These are phyloP conservation scores for Limosa lapponica DNA, from an alignment of 2,797 vertebrate species.

Conservation along the genomic window DNA sequence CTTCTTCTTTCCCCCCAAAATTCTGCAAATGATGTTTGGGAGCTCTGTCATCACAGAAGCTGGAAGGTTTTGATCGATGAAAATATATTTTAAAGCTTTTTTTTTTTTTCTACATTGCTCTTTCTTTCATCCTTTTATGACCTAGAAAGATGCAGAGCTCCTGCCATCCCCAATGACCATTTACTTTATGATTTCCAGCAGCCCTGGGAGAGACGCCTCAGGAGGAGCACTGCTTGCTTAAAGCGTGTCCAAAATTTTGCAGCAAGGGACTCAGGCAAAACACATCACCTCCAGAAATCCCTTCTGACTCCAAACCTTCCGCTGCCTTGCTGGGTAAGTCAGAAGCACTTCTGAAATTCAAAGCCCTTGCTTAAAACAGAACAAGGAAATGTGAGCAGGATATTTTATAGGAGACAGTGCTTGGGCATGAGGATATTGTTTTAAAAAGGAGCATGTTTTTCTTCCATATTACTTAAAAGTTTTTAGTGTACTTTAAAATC, in stretches of 20 bases:
- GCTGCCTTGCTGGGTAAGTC: neutral
- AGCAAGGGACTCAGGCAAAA: neutral
- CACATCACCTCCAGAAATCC: neutral
- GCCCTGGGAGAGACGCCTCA: neutral
- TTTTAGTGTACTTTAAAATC: neutral
- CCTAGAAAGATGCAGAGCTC: neutral
- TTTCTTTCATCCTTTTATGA: neutral
- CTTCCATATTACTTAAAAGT: neutral
- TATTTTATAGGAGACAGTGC: neutral
- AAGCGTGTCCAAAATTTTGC: neutral
- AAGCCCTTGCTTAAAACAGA: neutral
- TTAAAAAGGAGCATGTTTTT: neutral
- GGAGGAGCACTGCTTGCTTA: neutral
- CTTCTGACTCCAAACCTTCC: neutral
- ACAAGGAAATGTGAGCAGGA: neutral
- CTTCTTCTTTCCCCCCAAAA: neutral
- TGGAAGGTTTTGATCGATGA: neutral
- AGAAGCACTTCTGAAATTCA: neutral
- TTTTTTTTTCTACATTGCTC: neutral
- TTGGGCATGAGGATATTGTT: neutral
- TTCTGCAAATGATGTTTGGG: rapidly evolving
- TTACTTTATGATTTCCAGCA: neutral
- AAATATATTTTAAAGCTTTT: neutral
- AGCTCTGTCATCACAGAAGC: neutral
- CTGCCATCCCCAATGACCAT: neutral